These are phyloP conservation scores for Pherbina coryleti DNA, from an alignment of 2,888 invertebrate genomes.

Conservation along the genomic window DNA sequence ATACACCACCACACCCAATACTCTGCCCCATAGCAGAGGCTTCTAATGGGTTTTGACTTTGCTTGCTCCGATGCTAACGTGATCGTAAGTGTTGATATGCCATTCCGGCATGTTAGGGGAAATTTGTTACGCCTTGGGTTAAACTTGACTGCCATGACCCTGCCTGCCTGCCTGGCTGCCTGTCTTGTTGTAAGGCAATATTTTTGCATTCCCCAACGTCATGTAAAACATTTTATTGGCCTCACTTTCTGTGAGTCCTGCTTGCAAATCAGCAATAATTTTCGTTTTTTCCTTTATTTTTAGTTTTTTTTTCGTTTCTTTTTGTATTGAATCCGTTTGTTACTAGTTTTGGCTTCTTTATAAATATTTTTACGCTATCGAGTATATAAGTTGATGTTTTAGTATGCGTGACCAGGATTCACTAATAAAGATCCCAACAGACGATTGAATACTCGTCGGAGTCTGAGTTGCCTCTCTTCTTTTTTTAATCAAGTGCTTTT, in stretches of 20 bases:
- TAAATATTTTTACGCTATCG: background rate
- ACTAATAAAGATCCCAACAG: slow-evolving; percentile 8
- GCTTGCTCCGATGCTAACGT: background rate
- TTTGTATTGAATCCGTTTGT: background rate
- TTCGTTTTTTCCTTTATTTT: background rate
- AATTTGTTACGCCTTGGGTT: background rate
- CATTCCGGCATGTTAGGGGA: slow-evolving; percentile 6
- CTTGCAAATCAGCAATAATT: background rate
- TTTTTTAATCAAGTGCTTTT: background rate
- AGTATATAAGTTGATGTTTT: background rate
- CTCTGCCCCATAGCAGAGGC: background rate
- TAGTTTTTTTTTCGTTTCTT: background rate
- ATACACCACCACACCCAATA: background rate
- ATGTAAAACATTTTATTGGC: slow-evolving; percentile 5
- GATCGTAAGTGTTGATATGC: slow-evolving; percentile 13
- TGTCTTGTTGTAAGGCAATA: background rate
- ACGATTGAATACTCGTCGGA: background rate
- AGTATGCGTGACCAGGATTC: slow-evolving; percentile 1
- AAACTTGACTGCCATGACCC: background rate
- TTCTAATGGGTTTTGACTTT: slow-evolving; percentile 4
- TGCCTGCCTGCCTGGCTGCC: background rate
- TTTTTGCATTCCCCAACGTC: background rate
- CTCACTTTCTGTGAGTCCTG: background rate
- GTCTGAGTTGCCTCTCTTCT: background rate
- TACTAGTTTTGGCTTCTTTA: background rate